Evolutionary conservation across 2,888 invertebrate species (phyloP), one percentile per base, ranked within the genome.

Genomic region (Noctua pronuba): DNA sequence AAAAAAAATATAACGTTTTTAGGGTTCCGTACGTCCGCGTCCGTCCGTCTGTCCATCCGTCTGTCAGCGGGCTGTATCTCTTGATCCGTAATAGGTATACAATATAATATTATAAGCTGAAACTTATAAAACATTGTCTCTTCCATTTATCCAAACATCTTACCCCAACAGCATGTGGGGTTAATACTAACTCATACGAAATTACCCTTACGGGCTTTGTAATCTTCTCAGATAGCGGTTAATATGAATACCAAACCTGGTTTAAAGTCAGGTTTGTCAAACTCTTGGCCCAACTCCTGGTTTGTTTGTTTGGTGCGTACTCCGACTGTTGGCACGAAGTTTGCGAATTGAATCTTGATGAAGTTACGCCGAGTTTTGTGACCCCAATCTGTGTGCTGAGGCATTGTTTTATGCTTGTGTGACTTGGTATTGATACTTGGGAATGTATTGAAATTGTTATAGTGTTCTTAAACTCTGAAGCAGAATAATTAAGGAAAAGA

Each of bases 141-240:
- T 90, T 93, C 92, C 85, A 91, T 77, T 7, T 4, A 78, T n/a
- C 8, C 44, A 16, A 83, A 86, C 16, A 77, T 85, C 80, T 41
- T 24, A 31, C 38, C 28, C n/a, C 55, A 60, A 66, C 71, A 76
- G 82, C 80, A 68, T 90, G 89, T 92, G 90, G 88, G 90, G 86
- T 86, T 89, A 86, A 87, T 91, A 91, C 91, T 92, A 93, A 92
- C 92, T 93, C 91, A 92, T 91, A 92, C 92, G 73, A 93, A 93
- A 92, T 94, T 92, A 91, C 91, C 91, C 91, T 90, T 89, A 90
- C 88, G 89, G 90, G 92, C 90, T 91, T 89, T 88, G 90, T 93
- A 93, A 94, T 93, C 92, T 93, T 88, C 90, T 88, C 83, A 92
- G 92, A 94, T 92, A 92, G 91, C 89, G 89, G 91, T 92, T 94